A percentile compares a stretch with the other conserved stretches of the same genome.
These are phyloP conservation scores for Eretmocerus hayati DNA, from an alignment of 2,888 invertebrate species.

Conservation along the genomic window DNA sequence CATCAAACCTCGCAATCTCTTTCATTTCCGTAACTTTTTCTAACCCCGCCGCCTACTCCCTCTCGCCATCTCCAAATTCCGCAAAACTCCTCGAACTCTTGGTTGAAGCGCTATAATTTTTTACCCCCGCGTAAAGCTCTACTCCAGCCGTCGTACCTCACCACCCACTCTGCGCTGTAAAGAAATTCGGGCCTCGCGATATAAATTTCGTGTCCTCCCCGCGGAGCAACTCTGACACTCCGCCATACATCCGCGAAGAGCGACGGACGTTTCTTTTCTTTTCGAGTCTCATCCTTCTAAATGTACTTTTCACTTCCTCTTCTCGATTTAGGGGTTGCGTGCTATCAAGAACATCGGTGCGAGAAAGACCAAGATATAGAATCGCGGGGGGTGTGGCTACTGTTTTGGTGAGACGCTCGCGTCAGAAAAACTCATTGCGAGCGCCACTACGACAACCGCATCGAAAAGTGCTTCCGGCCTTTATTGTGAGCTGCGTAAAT, in stretches of 20 bases:
- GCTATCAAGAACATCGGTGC: too few relatives aligned
- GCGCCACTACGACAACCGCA: conserved; percentile 8
- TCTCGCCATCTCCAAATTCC: conserved; percentile 2
- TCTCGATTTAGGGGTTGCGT: background rate
- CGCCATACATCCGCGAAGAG: background rate
- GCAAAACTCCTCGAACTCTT: too few relatives aligned
- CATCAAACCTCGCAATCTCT: too few relatives aligned
- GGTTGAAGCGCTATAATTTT: conserved; percentile 22
- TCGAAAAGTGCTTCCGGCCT: conserved; percentile 34
- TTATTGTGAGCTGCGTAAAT: conserved; percentile 34
- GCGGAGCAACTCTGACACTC: too few relatives aligned
- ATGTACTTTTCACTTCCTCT: conserved; percentile 10
- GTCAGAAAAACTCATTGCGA: conserved; percentile 32
- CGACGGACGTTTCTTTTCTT: background rate
- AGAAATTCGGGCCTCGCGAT: conserved; percentile 24
- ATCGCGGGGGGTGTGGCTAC: conserved; percentile 9
- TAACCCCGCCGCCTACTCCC: background rate
- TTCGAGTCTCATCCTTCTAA: background rate
- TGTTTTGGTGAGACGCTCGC: conserved; percentile 10
- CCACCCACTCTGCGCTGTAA: conserved; percentile 7
- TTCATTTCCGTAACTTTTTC: background rate
- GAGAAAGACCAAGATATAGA: background rate
- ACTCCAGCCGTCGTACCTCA: too few relatives aligned
- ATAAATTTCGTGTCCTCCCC: conserved; percentile 24
- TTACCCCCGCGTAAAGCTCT: conserved; percentile 15